A percentile compares a stretch with the other conserved stretches of the same genome.
Conservation (phyloP, 1,140 invertebrate genomes). For the Neodiprion fabricii region DNA sequence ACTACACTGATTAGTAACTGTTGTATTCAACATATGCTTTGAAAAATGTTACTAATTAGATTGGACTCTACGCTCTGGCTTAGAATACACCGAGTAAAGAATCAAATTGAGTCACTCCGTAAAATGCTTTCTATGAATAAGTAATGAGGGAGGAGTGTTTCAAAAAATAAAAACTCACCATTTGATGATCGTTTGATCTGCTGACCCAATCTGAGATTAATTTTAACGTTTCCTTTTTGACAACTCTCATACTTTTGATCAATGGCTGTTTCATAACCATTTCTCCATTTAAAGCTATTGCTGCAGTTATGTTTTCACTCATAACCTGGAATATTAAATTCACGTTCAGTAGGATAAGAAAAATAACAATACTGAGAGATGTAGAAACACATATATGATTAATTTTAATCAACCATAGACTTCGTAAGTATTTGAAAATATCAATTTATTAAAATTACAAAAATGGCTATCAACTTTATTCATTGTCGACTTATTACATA, state of each 20-base stretch:
- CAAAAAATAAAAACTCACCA: conserved; percentile 62
- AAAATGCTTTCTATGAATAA: no score
- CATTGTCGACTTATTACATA: neutral
- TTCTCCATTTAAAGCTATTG: conserved; percentile 94
- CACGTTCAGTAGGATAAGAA: no score
- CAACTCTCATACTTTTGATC: conserved; percentile 97
- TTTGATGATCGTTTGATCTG: conserved; percentile 86
- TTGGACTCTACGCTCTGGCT: no score
- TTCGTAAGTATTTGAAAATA: neutral
- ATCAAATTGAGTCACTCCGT: no score
- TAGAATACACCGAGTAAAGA: no score
- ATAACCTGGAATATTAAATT: conserved; percentile 67
- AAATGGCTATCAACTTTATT: neutral
- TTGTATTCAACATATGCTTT: no score
- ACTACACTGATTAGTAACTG: no score
- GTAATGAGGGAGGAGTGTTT: no score
- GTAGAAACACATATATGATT: no score
- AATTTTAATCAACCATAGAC: conserved; percentile 20
- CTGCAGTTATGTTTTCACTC: conserved; percentile 97
- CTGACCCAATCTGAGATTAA: conserved; percentile 97
- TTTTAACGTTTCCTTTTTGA: conserved; percentile 99
- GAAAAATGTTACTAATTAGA: no score
- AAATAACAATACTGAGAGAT: no score
- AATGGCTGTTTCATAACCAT: conserved; percentile 96
- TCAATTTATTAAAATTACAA: neutral